phyloP scores from a whole-genome alignment of 2,888 invertebrate species.

The Trichogramma evanescens region DNA sequence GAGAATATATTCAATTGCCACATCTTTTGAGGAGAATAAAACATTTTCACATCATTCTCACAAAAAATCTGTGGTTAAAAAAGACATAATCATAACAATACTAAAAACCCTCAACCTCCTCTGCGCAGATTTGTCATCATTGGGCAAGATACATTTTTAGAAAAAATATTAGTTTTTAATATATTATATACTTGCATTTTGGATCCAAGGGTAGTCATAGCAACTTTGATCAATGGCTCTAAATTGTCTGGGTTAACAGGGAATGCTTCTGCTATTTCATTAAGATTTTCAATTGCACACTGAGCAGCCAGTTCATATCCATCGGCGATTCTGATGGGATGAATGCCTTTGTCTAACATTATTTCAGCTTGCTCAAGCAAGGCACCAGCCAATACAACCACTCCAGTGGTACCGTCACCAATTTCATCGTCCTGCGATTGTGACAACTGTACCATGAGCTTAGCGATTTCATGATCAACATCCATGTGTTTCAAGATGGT shows the following conservation, averaged over 20 bases:
- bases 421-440: slow-evolving; percentile 99
- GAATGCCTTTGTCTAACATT: slow-evolving; percentile 91
- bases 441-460: slow-evolving; percentile 93
- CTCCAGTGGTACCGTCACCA: slow-evolving; percentile 98
- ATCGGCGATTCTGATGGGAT: slow-evolving; percentile 97
- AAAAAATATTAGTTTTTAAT: not conserved
- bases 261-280: slow-evolving; percentile 82
- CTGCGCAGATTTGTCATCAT: slow-evolving; percentile 39
- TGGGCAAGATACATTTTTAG: slow-evolving; percentile 24
- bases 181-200: slow-evolving; percentile 64
- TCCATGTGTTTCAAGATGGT: slow-evolving; percentile 99
- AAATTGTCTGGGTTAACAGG: slow-evolving; percentile 75
- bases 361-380: slow-evolving; percentile 90
- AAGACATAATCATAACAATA: slow-evolving; percentile 6
- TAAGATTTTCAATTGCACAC: slow-evolving; percentile 76
- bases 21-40: not conserved
- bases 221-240: slow-evolving; percentile 86
- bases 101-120: slow-evolving; percentile 30
- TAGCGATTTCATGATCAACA: slow-evolving; percentile 96
- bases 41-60: not conserved
- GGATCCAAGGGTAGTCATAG: slow-evolving; percentile 96
- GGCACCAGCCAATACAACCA: slow-evolving; percentile 84
- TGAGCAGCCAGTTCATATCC: slow-evolving; percentile 96
- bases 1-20: not conserved
- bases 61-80: not conserved